Percentiles rank a stretch among this genome's conserved stretches.
phyloP scores from a whole-genome alignment of 2,113 vertebrate species.

The Dipodomys spectabilis region DNA sequence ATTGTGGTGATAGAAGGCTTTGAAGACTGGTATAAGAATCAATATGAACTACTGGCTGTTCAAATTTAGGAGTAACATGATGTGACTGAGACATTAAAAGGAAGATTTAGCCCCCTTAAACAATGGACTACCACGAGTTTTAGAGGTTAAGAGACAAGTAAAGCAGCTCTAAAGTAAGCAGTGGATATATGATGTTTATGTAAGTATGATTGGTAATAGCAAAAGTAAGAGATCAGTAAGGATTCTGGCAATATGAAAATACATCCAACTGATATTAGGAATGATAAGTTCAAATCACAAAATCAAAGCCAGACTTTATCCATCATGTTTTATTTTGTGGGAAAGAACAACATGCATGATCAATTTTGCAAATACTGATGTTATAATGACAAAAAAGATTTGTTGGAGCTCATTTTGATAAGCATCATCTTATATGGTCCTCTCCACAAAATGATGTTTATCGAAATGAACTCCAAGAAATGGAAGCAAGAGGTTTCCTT shows the following conservation, averaged over 20 bases:
- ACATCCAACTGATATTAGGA: neutral
- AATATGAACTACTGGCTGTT: neutral
- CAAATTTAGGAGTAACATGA: neutral
- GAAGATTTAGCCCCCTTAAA: neutral
- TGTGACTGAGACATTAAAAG: neutral
- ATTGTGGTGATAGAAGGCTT: neutral
- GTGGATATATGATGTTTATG: neutral
- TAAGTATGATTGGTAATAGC: neutral
- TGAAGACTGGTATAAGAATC: neutral
- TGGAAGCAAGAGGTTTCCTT: too few relatives aligned
- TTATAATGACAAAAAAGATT: neutral
- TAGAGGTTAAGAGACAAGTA: neutral
- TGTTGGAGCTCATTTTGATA: neutral
- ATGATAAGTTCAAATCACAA: neutral
- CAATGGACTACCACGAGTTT: neutral
- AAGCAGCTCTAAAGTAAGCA: neutral
- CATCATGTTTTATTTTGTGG: neutral
- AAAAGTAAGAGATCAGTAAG: neutral
- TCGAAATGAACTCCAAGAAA: too few relatives aligned
- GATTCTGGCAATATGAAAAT: neutral
- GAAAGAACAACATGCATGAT: neutral
- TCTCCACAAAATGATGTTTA: too few relatives aligned
- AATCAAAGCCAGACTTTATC: neutral
- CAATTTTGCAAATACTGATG: neutral
- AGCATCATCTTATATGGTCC: too few relatives aligned